Evolutionary conservation across 2,888 invertebrate species (phyloP).

Genomic region (Cephonodes hylas): DNA sequence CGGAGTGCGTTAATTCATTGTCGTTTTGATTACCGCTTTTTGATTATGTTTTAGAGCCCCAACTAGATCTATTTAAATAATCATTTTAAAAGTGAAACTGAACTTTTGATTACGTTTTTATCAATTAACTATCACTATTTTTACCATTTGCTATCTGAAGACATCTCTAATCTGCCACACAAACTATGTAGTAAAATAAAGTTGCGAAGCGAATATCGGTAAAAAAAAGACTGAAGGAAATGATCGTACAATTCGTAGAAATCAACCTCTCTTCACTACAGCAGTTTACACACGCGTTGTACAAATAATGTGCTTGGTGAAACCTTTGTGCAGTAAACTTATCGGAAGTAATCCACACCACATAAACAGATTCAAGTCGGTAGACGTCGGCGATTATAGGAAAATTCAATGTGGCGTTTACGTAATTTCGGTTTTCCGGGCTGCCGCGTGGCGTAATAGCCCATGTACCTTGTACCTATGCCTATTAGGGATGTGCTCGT

Average conservation of each 20-base stretch:
- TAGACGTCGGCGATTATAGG: constrained; percentile 57
- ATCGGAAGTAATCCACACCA: constrained; percentile 19
- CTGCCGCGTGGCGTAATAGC: constrained; percentile 64
- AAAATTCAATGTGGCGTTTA: constrained; percentile 73
- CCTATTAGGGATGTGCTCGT: constrained; percentile 8
- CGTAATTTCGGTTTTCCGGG: constrained; percentile 77
- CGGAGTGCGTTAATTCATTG: not conserved
- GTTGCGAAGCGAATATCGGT: no score
- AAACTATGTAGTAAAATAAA: no score
- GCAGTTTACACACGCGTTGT: no score
- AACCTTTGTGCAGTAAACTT: not conserved
- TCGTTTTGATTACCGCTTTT: not conserved
- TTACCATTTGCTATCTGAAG: no score
- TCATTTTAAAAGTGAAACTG: no score
- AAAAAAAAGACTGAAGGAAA: no score
- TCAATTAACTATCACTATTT: no score
- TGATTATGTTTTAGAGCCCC: not conserved
- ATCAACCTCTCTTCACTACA: no score
- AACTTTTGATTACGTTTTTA: no score
- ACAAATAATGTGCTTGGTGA: not conserved
- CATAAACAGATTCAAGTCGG: constrained; percentile 32
- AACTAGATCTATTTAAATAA: no score
- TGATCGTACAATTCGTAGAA: no score
- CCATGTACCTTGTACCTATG: constrained; percentile 30
- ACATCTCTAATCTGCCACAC: no score